A percentile compares a stretch with the other conserved stretches of the same genome.
These are phyloP conservation scores for Poecilia picta DNA, from an alignment of 2,797 vertebrate genomes.

Conservation along the genomic window DNA sequence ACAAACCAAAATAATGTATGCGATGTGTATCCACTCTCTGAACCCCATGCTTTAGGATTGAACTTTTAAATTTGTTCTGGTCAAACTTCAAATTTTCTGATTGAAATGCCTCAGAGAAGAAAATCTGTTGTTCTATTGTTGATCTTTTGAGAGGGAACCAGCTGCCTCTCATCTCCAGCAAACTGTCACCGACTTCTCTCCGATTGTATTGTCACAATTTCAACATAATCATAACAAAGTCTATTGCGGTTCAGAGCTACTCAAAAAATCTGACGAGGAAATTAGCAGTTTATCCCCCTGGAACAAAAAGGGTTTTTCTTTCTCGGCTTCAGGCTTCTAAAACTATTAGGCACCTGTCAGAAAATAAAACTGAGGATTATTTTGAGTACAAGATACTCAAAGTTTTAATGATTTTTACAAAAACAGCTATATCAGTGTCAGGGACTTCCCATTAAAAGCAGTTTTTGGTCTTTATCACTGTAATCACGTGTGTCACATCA, in stretches of 20 bases:
- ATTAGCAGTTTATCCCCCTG: neutral
- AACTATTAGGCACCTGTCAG: neutral
- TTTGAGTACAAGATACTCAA: neutral
- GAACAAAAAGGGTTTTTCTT: neutral
- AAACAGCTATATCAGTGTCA: neutral
- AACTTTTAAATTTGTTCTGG: neutral
- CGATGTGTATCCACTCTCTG: neutral
- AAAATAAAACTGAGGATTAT: neutral
- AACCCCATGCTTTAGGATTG: neutral
- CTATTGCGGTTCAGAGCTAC: neutral
- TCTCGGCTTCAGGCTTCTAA: neutral
- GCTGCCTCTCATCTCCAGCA: neutral
- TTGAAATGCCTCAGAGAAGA: neutral
- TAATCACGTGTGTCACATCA: neutral
- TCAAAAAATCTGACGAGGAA: slow-evolving; percentile 3
- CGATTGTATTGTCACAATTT: neutral
- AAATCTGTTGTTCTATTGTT: neutral
- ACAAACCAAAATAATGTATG: neutral
- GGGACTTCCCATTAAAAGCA: neutral
- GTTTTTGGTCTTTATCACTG: neutral
- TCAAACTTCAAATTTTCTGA: neutral
- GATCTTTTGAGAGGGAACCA: neutral
- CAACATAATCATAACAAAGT: neutral
- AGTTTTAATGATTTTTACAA: neutral
- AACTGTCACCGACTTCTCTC: neutral